Base-by-base conservation (phyloP, 1,140 invertebrate genomes). In the Pseudomyrmex flavicornis region DNA sequence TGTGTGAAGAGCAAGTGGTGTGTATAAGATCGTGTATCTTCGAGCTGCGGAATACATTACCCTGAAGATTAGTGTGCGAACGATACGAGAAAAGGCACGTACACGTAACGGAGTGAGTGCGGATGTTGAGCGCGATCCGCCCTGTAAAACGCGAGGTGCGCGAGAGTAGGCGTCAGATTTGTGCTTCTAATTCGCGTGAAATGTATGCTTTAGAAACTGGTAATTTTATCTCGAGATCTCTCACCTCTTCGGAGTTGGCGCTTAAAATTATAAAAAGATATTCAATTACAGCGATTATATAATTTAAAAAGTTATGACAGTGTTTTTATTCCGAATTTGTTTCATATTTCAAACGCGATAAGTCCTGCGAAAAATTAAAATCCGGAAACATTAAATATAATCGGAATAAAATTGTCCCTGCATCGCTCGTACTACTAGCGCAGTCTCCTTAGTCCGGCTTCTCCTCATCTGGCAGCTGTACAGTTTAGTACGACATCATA, bases 61-160 rank as follows among this genome's bases (percentile, higher is more conserved):
- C 87, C 69, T 73, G 86, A 89, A 91, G 91, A 91, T 91, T 90
- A 90, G 90, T 91, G 91, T 91, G 91, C 89, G 89, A 91, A 90
- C 88, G 88, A 85, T 88, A 91, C 83, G 74, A 85, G 86, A 89
- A 70, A 83, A 88, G 87, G 76, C 77, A 88, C 66, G 86, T 72
- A 58, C 84, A 75, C 58, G 74, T 74, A 66, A 15, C 70, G 69
- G 85, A 65, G 79, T 58, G 79, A 84, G 83, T 54, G 68, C 61
- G 54, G 72, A 74, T 35, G 35, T 66, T 69, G 74, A 75, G 63
- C 68, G 61, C 82, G 62, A 66, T 69, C 58, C 63, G 46, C 15
- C 20, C 22, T 54, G 22, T 50, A 61, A 80, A 70, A 50, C 54
- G 66, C 4, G 54, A 80, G 15, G n/a, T 80, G 52, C 56, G 66